Conservation (phyloP, 1,140 invertebrate genomes). For the Teleopsis dalmanni region DNA sequence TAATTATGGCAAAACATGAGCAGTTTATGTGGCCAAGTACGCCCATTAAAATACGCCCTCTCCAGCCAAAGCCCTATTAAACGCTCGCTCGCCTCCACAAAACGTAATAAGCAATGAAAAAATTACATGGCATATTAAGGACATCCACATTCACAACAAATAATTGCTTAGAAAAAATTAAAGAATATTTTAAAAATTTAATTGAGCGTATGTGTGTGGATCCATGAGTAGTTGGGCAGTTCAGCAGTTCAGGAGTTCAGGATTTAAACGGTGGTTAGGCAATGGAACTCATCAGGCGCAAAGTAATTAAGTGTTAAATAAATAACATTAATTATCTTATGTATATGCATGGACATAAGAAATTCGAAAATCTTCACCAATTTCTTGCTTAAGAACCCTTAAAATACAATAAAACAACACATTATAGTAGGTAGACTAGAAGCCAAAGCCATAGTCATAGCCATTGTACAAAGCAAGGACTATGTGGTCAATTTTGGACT, state of each 20-base stretch:
- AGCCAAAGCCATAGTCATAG: background rate
- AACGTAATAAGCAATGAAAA: background rate
- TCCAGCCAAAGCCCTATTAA: too few relatives aligned
- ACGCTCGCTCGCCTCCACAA: background rate
- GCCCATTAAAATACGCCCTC: too few relatives aligned
- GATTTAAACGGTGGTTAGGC: too few relatives aligned
- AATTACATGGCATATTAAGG: background rate
- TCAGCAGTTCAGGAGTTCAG: too few relatives aligned
- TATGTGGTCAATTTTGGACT: background rate
- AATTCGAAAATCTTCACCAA: too few relatives aligned
- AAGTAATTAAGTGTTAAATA: conserved; percentile 16
- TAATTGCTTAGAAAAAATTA: too few relatives aligned
- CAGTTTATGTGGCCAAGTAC: conserved; percentile 4
- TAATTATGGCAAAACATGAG: conserved; percentile 13
- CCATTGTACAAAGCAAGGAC: background rate
- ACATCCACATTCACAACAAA: background rate
- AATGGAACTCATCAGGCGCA: conserved; percentile 1
- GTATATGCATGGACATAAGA: too few relatives aligned
- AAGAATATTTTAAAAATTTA: too few relatives aligned
- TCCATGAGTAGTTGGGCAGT: too few relatives aligned
- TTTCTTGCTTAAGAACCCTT: too few relatives aligned
- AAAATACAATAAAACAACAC: background rate
- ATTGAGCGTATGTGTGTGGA: too few relatives aligned
- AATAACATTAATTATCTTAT: conserved; percentile 12
- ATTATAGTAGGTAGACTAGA: background rate